A percentile compares a stretch with the other conserved stretches of the same genome.
phyloP scores from a whole-genome alignment of 2,888 invertebrate genomes.

The Luperina testacea region DNA sequence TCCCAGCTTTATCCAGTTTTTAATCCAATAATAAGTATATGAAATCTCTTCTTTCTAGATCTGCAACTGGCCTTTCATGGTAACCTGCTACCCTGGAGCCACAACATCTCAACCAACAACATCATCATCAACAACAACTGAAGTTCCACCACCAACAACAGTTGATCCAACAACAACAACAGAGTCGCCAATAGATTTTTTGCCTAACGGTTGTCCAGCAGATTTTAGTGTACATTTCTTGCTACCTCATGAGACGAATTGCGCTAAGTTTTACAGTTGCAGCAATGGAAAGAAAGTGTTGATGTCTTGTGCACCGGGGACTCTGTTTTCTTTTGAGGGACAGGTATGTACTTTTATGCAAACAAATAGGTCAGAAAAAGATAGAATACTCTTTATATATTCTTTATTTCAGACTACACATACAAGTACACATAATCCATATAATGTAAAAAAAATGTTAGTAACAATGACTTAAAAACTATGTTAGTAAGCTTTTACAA shows the following conservation, averaged over 20 bases:
- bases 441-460: no score
- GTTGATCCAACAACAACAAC: slow-evolving; percentile 13
- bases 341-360: slow-evolving; percentile 11
- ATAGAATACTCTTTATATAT: no score
- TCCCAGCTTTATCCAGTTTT: neutral
- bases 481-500: no score
- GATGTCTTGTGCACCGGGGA: slow-evolving; percentile 45
- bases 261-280: slow-evolving; percentile 65
- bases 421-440: no score
- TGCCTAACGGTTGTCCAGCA: slow-evolving; percentile 62
- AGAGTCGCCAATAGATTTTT: slow-evolving; percentile 14
- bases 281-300: slow-evolving; percentile 49
- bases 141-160: neutral
- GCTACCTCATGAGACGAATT: slow-evolving; percentile 59
- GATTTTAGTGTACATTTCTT: slow-evolving; percentile 48
- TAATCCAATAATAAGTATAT: neutral
- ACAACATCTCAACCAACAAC: slow-evolving; percentile 20
- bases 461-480: no score
- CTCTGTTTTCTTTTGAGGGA: slow-evolving; percentile 30
- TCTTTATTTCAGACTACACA: no score
- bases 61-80: slow-evolving; percentile 59
- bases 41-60: slow-evolving; percentile 41
- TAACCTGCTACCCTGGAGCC: slow-evolving; percentile 38
- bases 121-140: slow-evolving; percentile 16
- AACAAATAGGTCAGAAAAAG: no score